Evolutionary conservation across 2,797 vertebrate species (phyloP).

Genomic region (Anguilla anguilla): DNA sequence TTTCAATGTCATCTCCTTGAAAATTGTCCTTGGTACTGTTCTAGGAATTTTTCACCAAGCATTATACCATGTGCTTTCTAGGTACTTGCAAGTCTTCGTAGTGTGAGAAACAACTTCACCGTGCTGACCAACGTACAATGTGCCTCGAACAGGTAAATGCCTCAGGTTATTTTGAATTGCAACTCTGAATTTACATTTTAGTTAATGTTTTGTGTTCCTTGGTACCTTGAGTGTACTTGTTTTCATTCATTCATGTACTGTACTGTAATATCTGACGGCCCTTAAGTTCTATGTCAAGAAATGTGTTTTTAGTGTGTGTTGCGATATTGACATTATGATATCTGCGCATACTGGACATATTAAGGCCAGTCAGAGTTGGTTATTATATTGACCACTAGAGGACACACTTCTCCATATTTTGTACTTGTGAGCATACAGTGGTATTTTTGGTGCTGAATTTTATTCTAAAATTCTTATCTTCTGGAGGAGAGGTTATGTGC

Average conservation of each 20-base stretch:
- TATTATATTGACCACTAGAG: conserved; percentile 53
- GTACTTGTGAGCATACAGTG: neutral
- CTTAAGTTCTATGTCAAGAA: neutral
- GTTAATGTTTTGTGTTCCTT: neutral
- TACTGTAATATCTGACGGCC: neutral
- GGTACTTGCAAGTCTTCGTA: conserved; percentile 95
- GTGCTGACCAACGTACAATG: conserved; percentile 93
- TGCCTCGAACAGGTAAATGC: conserved; percentile 90
- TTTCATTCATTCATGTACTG: neutral
- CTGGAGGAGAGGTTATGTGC: no score
- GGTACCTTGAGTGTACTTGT: neutral
- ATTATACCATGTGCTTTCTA: conserved; percentile 54
- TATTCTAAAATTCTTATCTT: neutral
- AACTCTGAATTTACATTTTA: neutral
- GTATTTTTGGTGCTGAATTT: neutral
- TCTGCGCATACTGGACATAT: neutral
- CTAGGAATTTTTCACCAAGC: neutral
- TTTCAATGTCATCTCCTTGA: neutral
- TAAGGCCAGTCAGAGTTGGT: neutral
- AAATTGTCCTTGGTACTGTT: neutral
- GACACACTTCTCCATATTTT: conserved; percentile 37
- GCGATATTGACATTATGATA: neutral
- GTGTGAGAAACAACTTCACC: conserved; percentile 96
- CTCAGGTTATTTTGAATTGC: neutral
- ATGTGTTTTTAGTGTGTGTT: neutral